Conservation (phyloP, 2,113 vertebrate species). For the Myxocyprinus asiaticus region DNA sequence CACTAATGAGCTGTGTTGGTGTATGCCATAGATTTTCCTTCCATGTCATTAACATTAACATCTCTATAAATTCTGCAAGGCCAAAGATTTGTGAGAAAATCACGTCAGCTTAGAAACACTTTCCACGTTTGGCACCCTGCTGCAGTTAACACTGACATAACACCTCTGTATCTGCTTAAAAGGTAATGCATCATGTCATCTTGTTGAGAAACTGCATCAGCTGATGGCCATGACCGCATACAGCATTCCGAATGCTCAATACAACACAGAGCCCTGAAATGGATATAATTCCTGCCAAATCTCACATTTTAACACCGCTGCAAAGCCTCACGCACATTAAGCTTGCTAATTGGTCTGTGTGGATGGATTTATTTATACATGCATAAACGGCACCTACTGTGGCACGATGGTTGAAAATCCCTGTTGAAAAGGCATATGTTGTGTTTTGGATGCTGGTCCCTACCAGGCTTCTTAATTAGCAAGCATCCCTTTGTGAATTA, state of each 20-base stretch:
- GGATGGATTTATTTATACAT: constrained; percentile 32
- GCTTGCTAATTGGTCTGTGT: constrained; percentile 45
- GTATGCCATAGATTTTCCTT: constrained; percentile 16
- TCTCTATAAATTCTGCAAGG: background rate
- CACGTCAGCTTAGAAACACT: constrained; percentile 8
- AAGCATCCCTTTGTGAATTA: too few relatives aligned
- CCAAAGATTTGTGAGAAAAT: constrained; percentile 20
- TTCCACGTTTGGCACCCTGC: constrained; percentile 9
- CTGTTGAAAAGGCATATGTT: too few relatives aligned
- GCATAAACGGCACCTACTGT: constrained; percentile 2
- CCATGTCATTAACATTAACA: background rate
- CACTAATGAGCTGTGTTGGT: too few relatives aligned
- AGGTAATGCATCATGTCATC: constrained; percentile 13
- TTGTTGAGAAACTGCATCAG: constrained; percentile 11
- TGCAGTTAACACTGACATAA: constrained; percentile 16
- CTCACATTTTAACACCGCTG: constrained; percentile 48
- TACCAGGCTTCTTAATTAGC: too few relatives aligned
- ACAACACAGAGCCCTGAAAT: constrained; percentile 16
- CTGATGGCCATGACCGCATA: background rate
- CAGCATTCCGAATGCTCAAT: background rate
- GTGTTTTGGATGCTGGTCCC: too few relatives aligned
- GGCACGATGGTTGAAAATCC: background rate
- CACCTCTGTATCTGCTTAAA: constrained; percentile 16
- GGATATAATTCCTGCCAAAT: constrained; percentile 42
- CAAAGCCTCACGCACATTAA: constrained; percentile 15